phyloP scores from a whole-genome alignment of 2,888 invertebrate genomes.

The Drosophila merina region DNA sequence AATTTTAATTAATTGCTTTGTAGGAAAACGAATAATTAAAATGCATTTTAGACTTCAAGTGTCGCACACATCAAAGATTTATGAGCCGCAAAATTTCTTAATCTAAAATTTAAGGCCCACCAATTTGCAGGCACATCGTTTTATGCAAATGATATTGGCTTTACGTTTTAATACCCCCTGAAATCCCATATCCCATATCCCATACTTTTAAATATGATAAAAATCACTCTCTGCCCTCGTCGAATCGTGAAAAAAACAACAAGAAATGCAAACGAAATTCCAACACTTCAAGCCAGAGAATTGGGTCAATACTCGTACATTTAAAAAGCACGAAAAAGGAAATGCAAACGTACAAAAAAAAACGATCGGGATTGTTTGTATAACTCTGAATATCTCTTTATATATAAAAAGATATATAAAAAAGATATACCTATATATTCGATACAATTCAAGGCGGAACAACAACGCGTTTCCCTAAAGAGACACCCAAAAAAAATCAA shows the following conservation, averaged over 20 bases:
- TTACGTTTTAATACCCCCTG: constrained; percentile 25
- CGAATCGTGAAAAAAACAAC: too few relatives aligned
- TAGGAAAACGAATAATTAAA: constrained; percentile 1
- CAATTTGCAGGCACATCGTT: not conserved
- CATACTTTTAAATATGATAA: constrained; percentile 17
- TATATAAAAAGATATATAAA: constrained; percentile 21
- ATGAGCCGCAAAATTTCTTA: constrained; percentile 14
- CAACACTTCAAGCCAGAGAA: constrained; percentile 47
- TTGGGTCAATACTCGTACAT: constrained; percentile 61
- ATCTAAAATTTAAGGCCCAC: constrained; percentile 12
- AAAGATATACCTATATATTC: constrained; percentile 3
- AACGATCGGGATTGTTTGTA: constrained; percentile 36
- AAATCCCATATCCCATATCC: constrained; percentile 20
- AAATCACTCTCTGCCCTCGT: constrained; percentile 8
- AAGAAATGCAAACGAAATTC: constrained; percentile 46
- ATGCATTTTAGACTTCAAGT: constrained; percentile 11
- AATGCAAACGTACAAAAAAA: too few relatives aligned
- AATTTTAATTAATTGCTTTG: constrained; percentile 18
- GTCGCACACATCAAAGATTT: constrained; percentile 32
- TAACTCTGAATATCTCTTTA: constrained; percentile 6
- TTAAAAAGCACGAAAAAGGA: constrained; percentile 57
- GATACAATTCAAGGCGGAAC: constrained; percentile 4
- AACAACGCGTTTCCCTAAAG: constrained; percentile 4
- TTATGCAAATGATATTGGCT: constrained; percentile 26
- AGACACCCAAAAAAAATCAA: constrained; percentile 4